Evolutionary conservation across 2,113 vertebrate species (phyloP), one percentile per base, ranked within the genome.

Genomic region (Passer montanus): DNA sequence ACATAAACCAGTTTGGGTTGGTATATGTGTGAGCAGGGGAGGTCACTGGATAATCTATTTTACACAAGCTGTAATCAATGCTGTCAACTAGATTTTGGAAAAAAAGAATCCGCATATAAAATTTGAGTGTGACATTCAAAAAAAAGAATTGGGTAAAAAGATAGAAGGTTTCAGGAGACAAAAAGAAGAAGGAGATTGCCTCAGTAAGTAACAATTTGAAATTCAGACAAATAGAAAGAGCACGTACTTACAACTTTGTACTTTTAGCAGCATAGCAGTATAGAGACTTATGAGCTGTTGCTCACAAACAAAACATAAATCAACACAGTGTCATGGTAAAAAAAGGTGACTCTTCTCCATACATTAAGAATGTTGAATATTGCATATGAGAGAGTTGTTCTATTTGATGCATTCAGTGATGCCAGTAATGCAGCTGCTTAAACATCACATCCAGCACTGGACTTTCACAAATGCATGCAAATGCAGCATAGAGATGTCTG

Each of bases 11-110:
- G 5, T 28, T 84, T 82, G 37, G 27, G 27, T 53, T 66, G 18
- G 15, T 7, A 10, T 21, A 9, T 44, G 12, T 23, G 24, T 2
- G 4, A 5, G 11, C 27, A 33, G 4, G 5, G 5, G 2, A 46
- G 4, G 26, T 60, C 30, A 43, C 15, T 33, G 15, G 7, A 8
- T 47, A 64, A 72, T 47, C 11, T 74, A 19, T 59, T 37, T 21
- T 60, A 56, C 2, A 4, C 3, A 37, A 60, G 20, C 66, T 18
- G 3, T 30, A 74, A 62, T 44, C 7, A 67, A 26, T 49, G 17
- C 4, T 74, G 7, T 60, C 60, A 70, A 31, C 8, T 39, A 52
- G 33, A 66, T 56, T 81, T 69, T 33, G 64, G 31, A 28, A 64
- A 75, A 87, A 68, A 59, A 58, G 1, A 66, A 73, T 43, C 73